Percentiles rank a stretch among this genome's conserved stretches.
These are phyloP conservation scores for Tetragonisca angustula DNA, from an alignment of 2,888 invertebrate genomes.

Conservation along the genomic window DNA sequence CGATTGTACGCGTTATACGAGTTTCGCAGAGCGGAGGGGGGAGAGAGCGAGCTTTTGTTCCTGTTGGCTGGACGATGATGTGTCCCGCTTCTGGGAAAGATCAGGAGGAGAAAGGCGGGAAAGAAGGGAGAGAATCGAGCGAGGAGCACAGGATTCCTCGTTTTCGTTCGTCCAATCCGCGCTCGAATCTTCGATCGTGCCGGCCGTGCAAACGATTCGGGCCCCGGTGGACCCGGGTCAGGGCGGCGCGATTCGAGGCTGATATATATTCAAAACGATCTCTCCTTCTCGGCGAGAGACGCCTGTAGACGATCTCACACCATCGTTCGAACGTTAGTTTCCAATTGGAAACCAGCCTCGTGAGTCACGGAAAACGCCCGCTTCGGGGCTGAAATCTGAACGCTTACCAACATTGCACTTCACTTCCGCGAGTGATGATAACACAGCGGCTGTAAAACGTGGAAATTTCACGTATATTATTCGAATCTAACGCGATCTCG, in stretches of 20 bases:
- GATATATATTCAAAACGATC: conserved; percentile 51
- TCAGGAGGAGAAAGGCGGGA: conserved; percentile 24
- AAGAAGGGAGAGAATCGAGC: background rate
- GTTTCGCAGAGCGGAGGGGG: too few relatives aligned
- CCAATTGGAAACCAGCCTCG: background rate
- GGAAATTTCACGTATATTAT: conserved; percentile 17
- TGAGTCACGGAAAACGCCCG: conserved; percentile 49
- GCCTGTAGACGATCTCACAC: too few relatives aligned
- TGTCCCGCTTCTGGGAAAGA: conserved; percentile 64
- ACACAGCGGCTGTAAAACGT: background rate
- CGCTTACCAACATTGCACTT: conserved; percentile 29
- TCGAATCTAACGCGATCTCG: background rate
- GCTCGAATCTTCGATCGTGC: conserved; percentile 41
- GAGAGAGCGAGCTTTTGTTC: conserved; percentile 56
- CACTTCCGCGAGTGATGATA: conserved; percentile 46
- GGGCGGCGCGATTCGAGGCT: conserved; percentile 56
- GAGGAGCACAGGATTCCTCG: conserved; percentile 34
- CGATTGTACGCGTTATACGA: conserved; percentile 64
- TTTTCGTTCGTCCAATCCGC: conserved; percentile 37
- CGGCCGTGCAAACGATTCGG: conserved; percentile 12
- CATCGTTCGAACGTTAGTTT: background rate
- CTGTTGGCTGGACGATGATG: conserved; percentile 36
- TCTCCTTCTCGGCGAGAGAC: background rate
- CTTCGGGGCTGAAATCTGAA: conserved; percentile 34
- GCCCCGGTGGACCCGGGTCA: background rate